Base-by-base conservation (phyloP, 2,888 invertebrate species). In the Macrophya annulata region DNA sequence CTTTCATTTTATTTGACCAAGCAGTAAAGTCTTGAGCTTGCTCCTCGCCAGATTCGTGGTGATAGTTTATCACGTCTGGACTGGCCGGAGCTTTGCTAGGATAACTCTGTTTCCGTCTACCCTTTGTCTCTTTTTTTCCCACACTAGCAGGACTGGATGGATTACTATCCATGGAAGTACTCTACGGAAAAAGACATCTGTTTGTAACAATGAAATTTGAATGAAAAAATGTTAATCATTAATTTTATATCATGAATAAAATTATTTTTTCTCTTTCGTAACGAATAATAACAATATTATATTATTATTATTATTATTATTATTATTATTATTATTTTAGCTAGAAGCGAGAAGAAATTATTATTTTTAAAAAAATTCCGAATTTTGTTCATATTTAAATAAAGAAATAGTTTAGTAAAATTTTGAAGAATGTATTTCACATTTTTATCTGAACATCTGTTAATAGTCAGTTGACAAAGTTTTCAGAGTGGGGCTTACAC, bases 71-170 rank as follows among this genome's bases (percentile, higher is more conserved):
- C n/a, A 92, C 85, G 65, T 91, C 91, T 4, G 93, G 93, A 88
- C 93, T 93, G 85, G 91, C 90, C 5, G 94, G 93, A 45, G 96
- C 96, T 89, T 96, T 96, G 88, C 96, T 96, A 1, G 97, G 97
- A 93, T 96, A 97, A 91, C 97, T 97, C 93, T 97, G 97, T 94
- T 97, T 97, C 93, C 97, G 95, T 87, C 97, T 95, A 87, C 96
- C 97, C 77, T 96, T 95, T 85, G 95, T 95, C 86, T 94, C 95
- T 76, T 94, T 94, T n/a, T 92, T 93, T 31, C 93, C 93, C 40
- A 94, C 93, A 81, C 93, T 93, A 40, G 93, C 92, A 15, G 93
- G 93, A 89, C 93, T 93, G 86, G 93, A 92, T 25, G 93, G 93
- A 88, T 93, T 93, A 87, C 93, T 93, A 88, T 93, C 93, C 90